These are phyloP conservation scores for Amblyopsis hoosieri DNA, from an alignment of 2,797 vertebrate species.

Conservation along the genomic window DNA sequence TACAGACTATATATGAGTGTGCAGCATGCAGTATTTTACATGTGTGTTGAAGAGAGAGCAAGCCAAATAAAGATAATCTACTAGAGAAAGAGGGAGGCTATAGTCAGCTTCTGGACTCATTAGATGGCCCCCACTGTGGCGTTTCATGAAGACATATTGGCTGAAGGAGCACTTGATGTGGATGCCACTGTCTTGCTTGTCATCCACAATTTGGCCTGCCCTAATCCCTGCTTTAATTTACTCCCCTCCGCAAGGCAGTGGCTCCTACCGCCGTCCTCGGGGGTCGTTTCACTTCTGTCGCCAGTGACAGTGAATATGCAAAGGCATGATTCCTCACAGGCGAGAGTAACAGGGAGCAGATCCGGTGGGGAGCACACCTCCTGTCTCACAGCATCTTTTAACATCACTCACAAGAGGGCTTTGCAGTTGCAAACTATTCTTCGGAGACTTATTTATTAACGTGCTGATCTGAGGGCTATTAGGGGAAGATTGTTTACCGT, in stretches of 20 bases:
- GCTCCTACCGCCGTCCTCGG: constrained; percentile 88
- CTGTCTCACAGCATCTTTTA: constrained; percentile 84
- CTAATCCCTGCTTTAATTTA: constrained; percentile 97
- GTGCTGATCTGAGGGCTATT: constrained; percentile 81
- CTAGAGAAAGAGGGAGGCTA: background rate
- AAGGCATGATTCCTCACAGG: constrained; percentile 93
- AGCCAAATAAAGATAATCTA: background rate
- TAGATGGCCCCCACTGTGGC: constrained; percentile 74
- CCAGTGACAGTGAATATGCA: constrained; percentile 95
- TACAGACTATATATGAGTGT: background rate
- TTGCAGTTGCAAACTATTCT: constrained; percentile 88
- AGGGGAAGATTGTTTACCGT: constrained; percentile 69
- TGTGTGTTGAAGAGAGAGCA: background rate
- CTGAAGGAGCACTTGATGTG: constrained; percentile 82
- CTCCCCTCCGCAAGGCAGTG: constrained; percentile 86
- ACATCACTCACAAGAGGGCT: constrained; percentile 87
- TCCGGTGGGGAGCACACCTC: constrained; percentile 85
- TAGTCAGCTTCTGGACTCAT: constrained; percentile 60
- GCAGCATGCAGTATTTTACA: background rate
- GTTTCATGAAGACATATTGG: constrained; percentile 89
- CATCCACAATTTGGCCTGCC: constrained; percentile 88
- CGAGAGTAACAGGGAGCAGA: constrained; percentile 89
- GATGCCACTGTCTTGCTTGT: constrained; percentile 87
- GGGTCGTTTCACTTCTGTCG: constrained; percentile 93
- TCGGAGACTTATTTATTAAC: constrained; percentile 83